phyloP scores from a whole-genome alignment of 2,113 vertebrate species.

The Trogon melanurus region DNA sequence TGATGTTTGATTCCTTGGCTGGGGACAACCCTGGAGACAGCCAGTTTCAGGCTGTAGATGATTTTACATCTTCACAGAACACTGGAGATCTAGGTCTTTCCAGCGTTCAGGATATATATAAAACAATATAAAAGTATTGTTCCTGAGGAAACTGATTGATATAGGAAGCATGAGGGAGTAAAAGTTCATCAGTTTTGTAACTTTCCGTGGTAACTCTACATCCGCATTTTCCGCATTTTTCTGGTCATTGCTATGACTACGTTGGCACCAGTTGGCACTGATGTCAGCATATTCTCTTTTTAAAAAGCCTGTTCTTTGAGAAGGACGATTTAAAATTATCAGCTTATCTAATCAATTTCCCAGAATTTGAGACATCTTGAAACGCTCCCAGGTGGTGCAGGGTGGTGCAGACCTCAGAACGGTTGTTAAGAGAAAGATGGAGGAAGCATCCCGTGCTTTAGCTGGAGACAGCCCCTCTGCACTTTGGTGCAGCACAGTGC shows the following conservation, averaged over 20 bases:
- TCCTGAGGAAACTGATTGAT: background rate
- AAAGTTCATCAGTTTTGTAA: background rate
- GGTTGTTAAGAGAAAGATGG: background rate
- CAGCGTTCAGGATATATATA: background rate
- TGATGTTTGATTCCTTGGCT: background rate
- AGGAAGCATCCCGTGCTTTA: background rate
- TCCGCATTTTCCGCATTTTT: background rate
- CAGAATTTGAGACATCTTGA: background rate
- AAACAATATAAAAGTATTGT: too few species aligned
- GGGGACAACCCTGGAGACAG: background rate
- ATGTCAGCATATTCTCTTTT: background rate
- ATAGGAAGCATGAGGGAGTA: background rate
- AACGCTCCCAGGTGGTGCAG: background rate
- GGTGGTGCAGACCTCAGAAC: background rate
- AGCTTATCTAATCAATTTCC: background rate
- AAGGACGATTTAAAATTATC: background rate
- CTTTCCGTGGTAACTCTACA: background rate
- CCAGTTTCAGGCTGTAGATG: background rate
- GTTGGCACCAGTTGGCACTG: too few species aligned
- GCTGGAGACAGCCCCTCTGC: background rate
- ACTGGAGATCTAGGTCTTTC: background rate
- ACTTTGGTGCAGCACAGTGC: too few species aligned
- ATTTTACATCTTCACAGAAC: background rate
- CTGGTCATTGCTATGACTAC: background rate
- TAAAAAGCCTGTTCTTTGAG: background rate